Conservation (phyloP, 2,113 vertebrate species). For the Chamaetylas fuelleborni region DNA sequence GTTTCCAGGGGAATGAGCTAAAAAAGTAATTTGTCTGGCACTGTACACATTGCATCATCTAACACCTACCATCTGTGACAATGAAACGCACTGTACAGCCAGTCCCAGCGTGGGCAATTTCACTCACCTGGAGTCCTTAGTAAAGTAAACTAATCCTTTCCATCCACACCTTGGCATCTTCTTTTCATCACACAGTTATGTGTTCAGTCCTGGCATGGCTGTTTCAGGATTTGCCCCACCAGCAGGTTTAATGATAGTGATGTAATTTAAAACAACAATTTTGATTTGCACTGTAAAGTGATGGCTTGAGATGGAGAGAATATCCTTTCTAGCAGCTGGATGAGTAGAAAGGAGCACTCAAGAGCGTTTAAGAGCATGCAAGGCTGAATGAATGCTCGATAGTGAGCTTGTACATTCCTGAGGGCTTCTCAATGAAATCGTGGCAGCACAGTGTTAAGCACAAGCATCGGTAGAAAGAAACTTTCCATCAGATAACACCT, state of each 20-base stretch:
- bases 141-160: constrained; percentile 38
- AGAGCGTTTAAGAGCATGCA: neutral
- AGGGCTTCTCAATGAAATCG: neutral
- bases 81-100: constrained; percentile 40
- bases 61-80: constrained; percentile 63
- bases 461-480: neutral
- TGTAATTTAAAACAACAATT: constrained; percentile 52
- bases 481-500: neutral
- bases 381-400: neutral
- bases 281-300: neutral
- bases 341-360: neutral
- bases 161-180: constrained; percentile 53
- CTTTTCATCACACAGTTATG: constrained; percentile 33
- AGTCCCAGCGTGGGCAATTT: constrained; percentile 37
- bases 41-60: constrained; percentile 46
- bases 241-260: constrained; percentile 45
- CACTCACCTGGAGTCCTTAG: constrained; percentile 51
- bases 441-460: neutral
- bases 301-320: neutral
- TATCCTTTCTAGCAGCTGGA: neutral
- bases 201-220: neutral
- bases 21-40: constrained; percentile 61
- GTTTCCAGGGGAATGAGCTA: constrained; percentile 47
- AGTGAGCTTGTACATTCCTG: neutral
- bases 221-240: neutral